phyloP scores from a whole-genome alignment of 23 tunicate genomes.

The Clavelina lepadiformis region DNA sequence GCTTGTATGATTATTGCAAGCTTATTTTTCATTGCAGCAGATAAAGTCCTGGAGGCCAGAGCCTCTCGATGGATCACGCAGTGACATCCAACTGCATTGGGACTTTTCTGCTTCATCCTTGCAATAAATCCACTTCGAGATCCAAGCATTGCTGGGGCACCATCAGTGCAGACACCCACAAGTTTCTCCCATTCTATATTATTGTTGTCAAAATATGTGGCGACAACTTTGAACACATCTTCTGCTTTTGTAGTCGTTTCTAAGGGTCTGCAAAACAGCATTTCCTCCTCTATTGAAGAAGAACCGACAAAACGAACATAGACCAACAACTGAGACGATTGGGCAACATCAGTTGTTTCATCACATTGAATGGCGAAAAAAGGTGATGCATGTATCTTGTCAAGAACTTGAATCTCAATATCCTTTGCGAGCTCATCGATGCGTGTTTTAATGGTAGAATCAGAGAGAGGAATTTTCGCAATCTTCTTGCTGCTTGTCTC shows the following conservation, averaged over 20 bases:
- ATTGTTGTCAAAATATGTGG: conserved; percentile 17
- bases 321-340: not conserved
- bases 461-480: conserved; percentile 28
- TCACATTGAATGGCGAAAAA: conserved; percentile 35
- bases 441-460: conserved; percentile 33
- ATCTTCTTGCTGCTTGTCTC: conserved; percentile 17
- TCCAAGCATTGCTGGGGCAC: conserved; percentile 18
- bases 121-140: not conserved
- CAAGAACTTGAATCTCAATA: conserved; percentile 18
- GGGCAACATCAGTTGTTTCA: conserved; percentile 30
- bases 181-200: conserved; percentile 20
- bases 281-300: conserved; percentile 13
- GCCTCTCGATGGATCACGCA: conserved; percentile 37
- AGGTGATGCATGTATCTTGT: conserved; percentile 19
- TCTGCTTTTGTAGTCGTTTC: conserved; percentile 10
- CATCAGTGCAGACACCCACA: conserved; percentile 26
- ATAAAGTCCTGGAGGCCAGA: conserved; percentile 2
- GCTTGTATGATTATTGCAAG: conserved; percentile 28
- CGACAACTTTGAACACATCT: conserved; percentile 26
- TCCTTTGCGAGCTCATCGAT: conserved; percentile 42
- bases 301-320: conserved; percentile 21
- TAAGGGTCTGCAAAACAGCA: conserved; percentile 8
- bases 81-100: conserved; percentile 19
- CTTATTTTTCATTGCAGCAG: conserved; percentile 25
- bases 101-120: conserved; percentile 25